Conservation (phyloP, 2,113 vertebrate species). For the Takifugu flavidus region DNA sequence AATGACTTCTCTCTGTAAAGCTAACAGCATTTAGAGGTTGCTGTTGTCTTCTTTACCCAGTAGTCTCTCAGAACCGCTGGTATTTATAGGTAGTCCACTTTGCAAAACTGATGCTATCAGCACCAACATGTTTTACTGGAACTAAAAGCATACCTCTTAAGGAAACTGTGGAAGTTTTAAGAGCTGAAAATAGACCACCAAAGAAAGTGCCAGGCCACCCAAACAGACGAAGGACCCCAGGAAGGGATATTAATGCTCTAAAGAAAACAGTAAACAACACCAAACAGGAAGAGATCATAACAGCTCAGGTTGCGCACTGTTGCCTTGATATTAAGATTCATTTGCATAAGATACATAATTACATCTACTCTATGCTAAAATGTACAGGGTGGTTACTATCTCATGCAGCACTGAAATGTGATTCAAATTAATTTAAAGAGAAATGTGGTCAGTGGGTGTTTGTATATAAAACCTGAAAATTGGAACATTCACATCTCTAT, state of each 20-base stretch:
- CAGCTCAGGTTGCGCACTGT: not conserved
- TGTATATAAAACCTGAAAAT: no score
- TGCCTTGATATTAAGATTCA: not conserved
- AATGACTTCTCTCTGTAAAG: not conserved
- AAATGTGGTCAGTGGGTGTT: conserved; percentile 8
- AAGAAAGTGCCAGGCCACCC: conserved; percentile 59
- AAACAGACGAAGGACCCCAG: conserved; percentile 48
- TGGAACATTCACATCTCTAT: no score
- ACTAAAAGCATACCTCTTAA: conserved; percentile 10
- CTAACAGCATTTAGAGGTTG: not conserved
- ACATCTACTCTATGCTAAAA: not conserved
- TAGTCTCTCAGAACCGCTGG: not conserved
- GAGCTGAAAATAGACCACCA: conserved; percentile 43
- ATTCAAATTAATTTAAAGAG: not conserved
- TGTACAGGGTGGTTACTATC: not conserved
- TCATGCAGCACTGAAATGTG: conserved; percentile 9
- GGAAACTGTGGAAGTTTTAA: conserved; percentile 22
- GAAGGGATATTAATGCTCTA: conserved; percentile 28
- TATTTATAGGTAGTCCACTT: conserved; percentile 1
- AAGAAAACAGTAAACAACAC: conserved; percentile 26
- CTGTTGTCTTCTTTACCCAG: conserved; percentile 4
- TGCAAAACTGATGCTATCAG: conserved; percentile 16
- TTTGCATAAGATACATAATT: no score
- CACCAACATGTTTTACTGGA: conserved; percentile 28
- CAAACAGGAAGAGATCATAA: conserved; percentile 27